Evolutionary conservation across 2,888 invertebrate genomes (phyloP), one percentile per base, ranked within the genome.

Genomic region (Ophion ventricosus): DNA sequence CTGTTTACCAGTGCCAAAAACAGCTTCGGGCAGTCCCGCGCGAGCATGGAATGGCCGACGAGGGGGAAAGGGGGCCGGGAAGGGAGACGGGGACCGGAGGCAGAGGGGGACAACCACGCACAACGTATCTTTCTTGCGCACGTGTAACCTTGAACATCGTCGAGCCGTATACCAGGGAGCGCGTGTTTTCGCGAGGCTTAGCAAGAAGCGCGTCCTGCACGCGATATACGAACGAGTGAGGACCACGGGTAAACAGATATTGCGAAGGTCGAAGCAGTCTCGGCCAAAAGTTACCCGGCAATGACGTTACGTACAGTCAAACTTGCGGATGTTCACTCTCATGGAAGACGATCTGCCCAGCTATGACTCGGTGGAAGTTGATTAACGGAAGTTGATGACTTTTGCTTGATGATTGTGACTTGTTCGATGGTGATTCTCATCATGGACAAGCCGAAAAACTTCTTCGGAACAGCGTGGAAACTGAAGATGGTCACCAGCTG

Each of bases 1-100:
- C 61, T 78, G 84, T 84, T 84, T 84, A 81, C 81, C 75, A 77
- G 74, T 54, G 84, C 84, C 59, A 81, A 81, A 84, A 81, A 81
- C 81, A 79, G 78, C 78, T 78, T 66, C 79, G 79, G 78, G 70
- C 80, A 59, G 77, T 73, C 73, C 77, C 69, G 64, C 43, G 43
- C 43, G 54, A 63, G 79, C 49, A 1, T 8, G 43, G 49, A 43
- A 78, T 3, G 35, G 59, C 49, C n/a, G 69, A 54, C 77, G 80
- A 56, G 23, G 26, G 26, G 49, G 57, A 43, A 20, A 2, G 17
- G 49, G 49, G 40, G 8, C 35, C 1, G 40, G 10, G 40, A 11
- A 49, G 49, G 49, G 8, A 14, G 11, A 49, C 49, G 49, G 17
- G 49, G 17, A 49, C 49, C 14, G 14, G 17, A 49, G 2, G 4